Evolutionary conservation across 2,888 invertebrate species (phyloP), one percentile per base, ranked within the genome.

Genomic region (Synanthedon formicaeformis): DNA sequence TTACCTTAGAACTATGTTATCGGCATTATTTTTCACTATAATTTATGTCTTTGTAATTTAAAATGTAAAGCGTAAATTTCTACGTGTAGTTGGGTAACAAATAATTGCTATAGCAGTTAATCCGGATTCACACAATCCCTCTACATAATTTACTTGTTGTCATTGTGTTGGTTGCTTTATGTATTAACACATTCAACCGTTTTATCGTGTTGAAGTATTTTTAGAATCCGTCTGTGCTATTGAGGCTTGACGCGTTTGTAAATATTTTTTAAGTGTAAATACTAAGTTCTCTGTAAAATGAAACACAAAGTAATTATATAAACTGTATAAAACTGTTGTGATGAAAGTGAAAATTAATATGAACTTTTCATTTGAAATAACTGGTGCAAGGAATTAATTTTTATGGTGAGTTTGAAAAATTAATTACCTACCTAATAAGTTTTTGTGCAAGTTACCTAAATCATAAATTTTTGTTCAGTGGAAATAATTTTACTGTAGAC

Each of bases 141-240:
- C 73, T 72, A 73, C 73, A 73, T 49, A 49, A 50, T 73, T 71
- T 72, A 71, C 69, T 67, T 73, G 72, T 75, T 78, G 78, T 79
- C 74, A 77, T 68, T 78, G 76, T 80, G 76, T 82, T 74, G 75
- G 16, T 54, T 54, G 50, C 77, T 78, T 56, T 75, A 72, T 64
- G 76, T 78, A 55, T 68, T 77, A 76, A 73, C 78, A 81, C 75
- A 81, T 77, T 81, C 77, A 77, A 77, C 76, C 62, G 68, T 82
- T 84, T 84, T 85, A 86, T 84, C 83, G 78, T 75, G 74, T 75
- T 73, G 72, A 71, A 74, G 78, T 86, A 85, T 85, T 84, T 84
- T 81, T 85, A 86, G 85, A 83, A 80, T 71, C 70, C 65, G 71
- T 73, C 73, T 74, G 71, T 73, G 75, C 71, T 74, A 75, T 72